These are phyloP conservation scores for Orchestia grillus DNA, from an alignment of 1,140 invertebrate species.

Conservation along the genomic window DNA sequence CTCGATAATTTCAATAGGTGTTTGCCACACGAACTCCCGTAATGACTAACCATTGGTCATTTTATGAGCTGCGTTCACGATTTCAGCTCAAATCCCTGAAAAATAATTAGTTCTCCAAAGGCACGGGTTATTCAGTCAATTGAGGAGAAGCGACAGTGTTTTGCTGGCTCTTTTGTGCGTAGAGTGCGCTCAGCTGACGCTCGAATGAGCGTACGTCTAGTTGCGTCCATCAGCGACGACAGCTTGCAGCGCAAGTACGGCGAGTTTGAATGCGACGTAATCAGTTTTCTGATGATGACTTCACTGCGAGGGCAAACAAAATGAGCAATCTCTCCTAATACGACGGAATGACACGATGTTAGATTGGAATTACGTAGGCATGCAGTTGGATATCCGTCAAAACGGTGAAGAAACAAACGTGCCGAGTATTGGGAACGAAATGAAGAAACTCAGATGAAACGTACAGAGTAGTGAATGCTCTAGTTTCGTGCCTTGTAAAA, in stretches of 20 bases:
- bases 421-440: too few species aligned
- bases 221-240: not conserved
- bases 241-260: not conserved
- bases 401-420: too few species aligned
- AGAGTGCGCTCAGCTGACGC: not conserved
- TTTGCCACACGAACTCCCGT: not conserved
- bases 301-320: not conserved
- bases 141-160: not conserved
- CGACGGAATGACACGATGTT: too few species aligned
- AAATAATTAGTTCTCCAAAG: not conserved
- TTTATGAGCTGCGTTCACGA: not conserved
- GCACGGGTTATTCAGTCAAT: not conserved
- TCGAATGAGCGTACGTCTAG: not conserved
- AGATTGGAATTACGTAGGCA: too few species aligned
- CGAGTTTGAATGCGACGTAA: not conserved
- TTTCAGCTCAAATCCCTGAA: not conserved
- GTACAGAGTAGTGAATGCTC: too few species aligned
- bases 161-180: not conserved
- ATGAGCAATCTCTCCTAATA: too few species aligned
- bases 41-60: not conserved
- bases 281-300: not conserved
- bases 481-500: too few species aligned
- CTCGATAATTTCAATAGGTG: not conserved
- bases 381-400: too few species aligned
- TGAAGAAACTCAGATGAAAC: too few species aligned